Evolutionary conservation across 2,888 invertebrate genomes (phyloP), one percentile per base, ranked within the genome.

Genomic region (Leptinotarsa haldemani): DNA sequence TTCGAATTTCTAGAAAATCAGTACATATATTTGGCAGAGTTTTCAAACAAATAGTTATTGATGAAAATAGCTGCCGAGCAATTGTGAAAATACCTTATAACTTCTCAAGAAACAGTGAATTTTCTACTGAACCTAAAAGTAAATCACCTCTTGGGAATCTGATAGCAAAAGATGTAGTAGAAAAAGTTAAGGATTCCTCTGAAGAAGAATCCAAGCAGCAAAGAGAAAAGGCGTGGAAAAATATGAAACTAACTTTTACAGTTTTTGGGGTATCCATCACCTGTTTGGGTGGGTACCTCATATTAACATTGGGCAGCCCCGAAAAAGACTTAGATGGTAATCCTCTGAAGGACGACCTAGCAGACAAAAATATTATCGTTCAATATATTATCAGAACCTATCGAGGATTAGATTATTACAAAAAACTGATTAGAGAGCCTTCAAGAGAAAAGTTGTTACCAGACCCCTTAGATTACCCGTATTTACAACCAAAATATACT

Each of bases 401-500:
- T 20, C 82, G 84, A 61, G 85, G 86, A 78, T 75, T 87, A 66
- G 83, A 86, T 77, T 86, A 86, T 77, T 87, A 86, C 70, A 82
- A 84, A 74, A 83, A 82, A 93, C 92, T 94, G 90, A 94, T 97
- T 76, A 93, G 95, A 85, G 98, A 98, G 86, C 99, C 99, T 1
- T 97, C 97, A 3, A 92, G 98, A 66, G 95, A 96, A 77, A 96
- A 97, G 86, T 88, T 99, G 12, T 89, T 99, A 74, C 99, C 99
- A 5, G 98, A 99, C 87, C 96, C 97, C 0, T 87, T 98, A 25
- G 93, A 94, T 74, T 91, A 93, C 75, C 99, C 98, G 0, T 99
- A 97, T 87, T 88, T 91, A 47, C 99, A 99, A 88, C 99, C 99
- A n/a, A 95, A 96, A 0, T 99, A 98, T 87, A 99, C 99, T 0